Conservation (phyloP, 1,140 invertebrate genomes). For the Proales similis region DNA sequence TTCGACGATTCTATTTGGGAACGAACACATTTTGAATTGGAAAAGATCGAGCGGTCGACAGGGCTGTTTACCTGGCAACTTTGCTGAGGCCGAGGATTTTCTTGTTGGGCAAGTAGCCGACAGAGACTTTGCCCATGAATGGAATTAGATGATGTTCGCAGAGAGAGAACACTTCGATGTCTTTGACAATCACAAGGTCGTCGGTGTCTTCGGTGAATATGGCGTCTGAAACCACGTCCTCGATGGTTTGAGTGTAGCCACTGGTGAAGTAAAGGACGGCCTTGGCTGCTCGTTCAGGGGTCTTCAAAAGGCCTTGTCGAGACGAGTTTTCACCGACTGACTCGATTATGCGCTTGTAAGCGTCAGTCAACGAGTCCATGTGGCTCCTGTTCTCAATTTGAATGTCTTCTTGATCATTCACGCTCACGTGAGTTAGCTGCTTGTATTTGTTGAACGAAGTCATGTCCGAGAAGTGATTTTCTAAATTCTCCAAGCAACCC, state of each 20-base stretch:
- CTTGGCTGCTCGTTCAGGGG: constrained; percentile 92
- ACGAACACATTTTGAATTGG: background rate
- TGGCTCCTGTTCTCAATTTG: too few species aligned
- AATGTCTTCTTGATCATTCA: too few species aligned
- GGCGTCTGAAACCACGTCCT: constrained; percentile 94
- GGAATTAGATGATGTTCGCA: constrained; percentile 98
- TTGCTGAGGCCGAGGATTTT: constrained; percentile 94
- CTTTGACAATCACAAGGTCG: constrained; percentile 98
- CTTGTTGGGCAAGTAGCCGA: constrained; percentile 94
- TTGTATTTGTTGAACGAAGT: too few species aligned
- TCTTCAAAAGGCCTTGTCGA: constrained; percentile 88
- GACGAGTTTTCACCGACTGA: constrained; percentile 83
- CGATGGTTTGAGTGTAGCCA: constrained; percentile 91
- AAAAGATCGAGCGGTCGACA: background rate
- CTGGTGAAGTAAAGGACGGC: constrained; percentile 98
- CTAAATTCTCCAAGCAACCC: too few species aligned
- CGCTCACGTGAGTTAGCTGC: too few species aligned
- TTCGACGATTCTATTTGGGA: constrained; percentile 71
- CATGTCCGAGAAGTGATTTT: too few species aligned
- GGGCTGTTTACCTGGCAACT: constrained; percentile 61
- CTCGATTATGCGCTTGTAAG: constrained; percentile 18
- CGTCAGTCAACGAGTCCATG: background rate
- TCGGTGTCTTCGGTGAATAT: constrained; percentile 99
- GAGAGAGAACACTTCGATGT: constrained; percentile 99
- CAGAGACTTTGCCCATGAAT: constrained; percentile 92